phyloP scores from a whole-genome alignment of 2,888 invertebrate species.

The Oxytorus armatus region DNA sequence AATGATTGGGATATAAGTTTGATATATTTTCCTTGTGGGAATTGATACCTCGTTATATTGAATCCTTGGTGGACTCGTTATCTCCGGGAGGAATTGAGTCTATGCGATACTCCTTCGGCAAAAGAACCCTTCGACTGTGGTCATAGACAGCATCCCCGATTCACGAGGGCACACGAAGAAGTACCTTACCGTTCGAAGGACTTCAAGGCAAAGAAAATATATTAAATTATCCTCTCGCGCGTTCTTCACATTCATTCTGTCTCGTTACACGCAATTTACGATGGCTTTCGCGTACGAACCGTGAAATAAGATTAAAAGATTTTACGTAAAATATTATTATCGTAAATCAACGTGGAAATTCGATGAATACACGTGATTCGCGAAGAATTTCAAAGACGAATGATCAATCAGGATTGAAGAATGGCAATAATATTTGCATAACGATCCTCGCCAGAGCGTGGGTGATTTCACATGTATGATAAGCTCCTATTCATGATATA shows the following conservation, averaged over 20 bases:
- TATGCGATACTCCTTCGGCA: constrained; percentile 38
- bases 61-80: constrained; percentile 56
- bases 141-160: constrained; percentile 25
- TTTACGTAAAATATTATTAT: constrained; percentile 13
- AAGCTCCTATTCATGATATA: no score
- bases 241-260: constrained; percentile 48
- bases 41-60: constrained; percentile 50
- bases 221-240: constrained; percentile 51
- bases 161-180: constrained; percentile 38
- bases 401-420: constrained; percentile 2
- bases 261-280: constrained; percentile 62
- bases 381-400: neutral
- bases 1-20: no score
- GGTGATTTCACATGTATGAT: no score
- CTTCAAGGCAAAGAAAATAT: neutral
- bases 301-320: constrained; percentile 22
- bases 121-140: constrained; percentile 8
- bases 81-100: constrained; percentile 41
- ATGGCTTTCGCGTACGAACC: constrained; percentile 30
- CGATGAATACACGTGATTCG: constrained; percentile 7
- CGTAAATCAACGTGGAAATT: constrained; percentile 25
- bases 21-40: constrained; percentile 25
- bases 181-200: constrained; percentile 45
- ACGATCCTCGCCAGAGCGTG: no score
- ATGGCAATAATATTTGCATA: constrained; percentile 1